Base-by-base conservation (phyloP, 1,140 invertebrate species). In the Eueides isabella region DNA sequence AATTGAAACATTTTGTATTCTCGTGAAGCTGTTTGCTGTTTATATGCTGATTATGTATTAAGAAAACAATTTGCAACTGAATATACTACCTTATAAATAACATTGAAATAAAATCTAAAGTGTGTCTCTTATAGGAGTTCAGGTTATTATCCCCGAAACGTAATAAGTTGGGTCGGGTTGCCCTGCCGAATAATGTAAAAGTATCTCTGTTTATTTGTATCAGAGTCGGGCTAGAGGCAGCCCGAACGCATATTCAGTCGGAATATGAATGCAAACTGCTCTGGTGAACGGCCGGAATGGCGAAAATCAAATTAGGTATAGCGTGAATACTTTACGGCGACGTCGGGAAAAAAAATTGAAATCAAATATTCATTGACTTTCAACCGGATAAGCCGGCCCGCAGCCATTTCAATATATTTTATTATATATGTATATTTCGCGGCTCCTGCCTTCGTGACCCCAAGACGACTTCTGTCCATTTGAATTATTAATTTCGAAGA, bases 311-410 rank as follows among this genome's bases (percentile, higher is more conserved):
- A 92, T 92, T 92, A 92, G 91, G 90, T 92, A 92, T 92, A 86
- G 89, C 90, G 89, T 88, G 89, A 92, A 92, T 93, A 91, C 91
- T 93, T 93, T 90, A 93, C 90, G 86, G 91, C 85, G 91, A 93
- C 90, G 90, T 86, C 86, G 91, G 85, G 84, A 91, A 92, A 92
- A 38, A 92, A 93, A 93, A 93, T 93, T 93, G 91, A 93, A 92
- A 93, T 93, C 91, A 93, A 93, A 92, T 93, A 93, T 93, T 93
- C 91, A 93, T 93, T 90, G 91, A 92, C 87, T 93, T 85, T 93
- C 86, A 90, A 93, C 91, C 91, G 91, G 91, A 93, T 93, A 93
- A 93, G 89, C 89, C 88, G 87, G 87, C 83, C 89, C 88, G 80
- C 86, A 87, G 88, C 87, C 89, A 90, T 93, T 91, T 92, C 90